phyloP scores from a whole-genome alignment of 2,888 invertebrate species.

The Tetragonisca angustula region DNA sequence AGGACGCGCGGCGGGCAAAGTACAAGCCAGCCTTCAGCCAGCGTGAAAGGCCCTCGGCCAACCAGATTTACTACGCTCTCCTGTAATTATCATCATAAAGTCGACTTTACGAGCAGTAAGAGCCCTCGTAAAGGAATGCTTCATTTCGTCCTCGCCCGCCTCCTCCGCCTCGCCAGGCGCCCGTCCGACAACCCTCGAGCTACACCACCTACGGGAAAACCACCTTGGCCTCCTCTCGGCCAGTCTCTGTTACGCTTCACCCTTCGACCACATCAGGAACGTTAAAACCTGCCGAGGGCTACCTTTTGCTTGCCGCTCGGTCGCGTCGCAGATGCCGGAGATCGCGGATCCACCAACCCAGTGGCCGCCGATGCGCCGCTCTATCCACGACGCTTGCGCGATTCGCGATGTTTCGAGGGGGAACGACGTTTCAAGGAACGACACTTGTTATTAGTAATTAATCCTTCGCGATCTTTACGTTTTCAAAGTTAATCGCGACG shows the following conservation, averaged over 20 bases:
- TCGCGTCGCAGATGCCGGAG: constrained; percentile 37
- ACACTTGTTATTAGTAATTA: constrained; percentile 27
- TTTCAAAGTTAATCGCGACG: neutral
- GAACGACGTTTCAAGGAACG: constrained; percentile 1
- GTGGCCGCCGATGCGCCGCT: neutral
- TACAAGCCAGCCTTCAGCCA: constrained; percentile 59
- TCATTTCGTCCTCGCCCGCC: constrained; percentile 79
- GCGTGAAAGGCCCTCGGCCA: constrained; percentile 72
- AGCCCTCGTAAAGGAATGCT: constrained; percentile 84
- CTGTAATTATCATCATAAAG: constrained; percentile 84
- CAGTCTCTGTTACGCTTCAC: constrained; percentile 48
- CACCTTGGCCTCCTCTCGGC: constrained; percentile 70
- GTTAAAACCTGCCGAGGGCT: constrained; percentile 67
- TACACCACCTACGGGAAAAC: constrained; percentile 69
- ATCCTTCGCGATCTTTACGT: neutral
- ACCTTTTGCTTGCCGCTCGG: constrained; percentile 51
- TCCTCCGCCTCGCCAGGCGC: constrained; percentile 17
- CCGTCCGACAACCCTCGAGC: constrained; percentile 60
- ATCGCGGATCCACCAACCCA: constrained; percentile 27
- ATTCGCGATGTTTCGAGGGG: neutral
- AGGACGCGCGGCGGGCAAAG: constrained; percentile 61
- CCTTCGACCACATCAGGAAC: constrained; percentile 61
- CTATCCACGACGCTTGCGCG: constrained; percentile 14
- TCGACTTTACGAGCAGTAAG: constrained; percentile 84
- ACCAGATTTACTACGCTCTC: constrained; percentile 83